A percentile compares a stretch with the other conserved stretches of the same genome.
These are phyloP conservation scores for Galleria mellonella DNA, from an alignment of 1,140 invertebrate genomes.

Conservation along the genomic window DNA sequence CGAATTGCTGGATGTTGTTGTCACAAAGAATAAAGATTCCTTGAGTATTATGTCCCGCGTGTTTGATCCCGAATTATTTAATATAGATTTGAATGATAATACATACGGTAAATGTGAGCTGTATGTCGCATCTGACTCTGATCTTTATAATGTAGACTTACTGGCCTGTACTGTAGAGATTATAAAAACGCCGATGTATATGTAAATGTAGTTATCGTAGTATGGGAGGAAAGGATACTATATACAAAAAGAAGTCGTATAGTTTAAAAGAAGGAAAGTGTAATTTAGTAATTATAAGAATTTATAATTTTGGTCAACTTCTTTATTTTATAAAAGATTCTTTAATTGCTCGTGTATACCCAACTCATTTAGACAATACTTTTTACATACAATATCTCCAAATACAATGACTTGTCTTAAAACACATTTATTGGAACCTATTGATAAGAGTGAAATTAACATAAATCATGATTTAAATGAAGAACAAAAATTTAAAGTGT, in stretches of 20 bases:
- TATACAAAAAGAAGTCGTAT: neutral
- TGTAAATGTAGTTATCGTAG: neutral
- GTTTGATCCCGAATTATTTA: neutral
- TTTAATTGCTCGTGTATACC: slow-evolving; percentile 5
- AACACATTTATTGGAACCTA: too few species aligned
- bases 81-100: neutral
- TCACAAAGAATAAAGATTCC: neutral
- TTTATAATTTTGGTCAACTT: neutral
- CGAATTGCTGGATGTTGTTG: neutral
- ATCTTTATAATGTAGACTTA: neutral
- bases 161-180: neutral
- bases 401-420: too few species aligned
- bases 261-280: neutral
- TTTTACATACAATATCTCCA: too few species aligned
- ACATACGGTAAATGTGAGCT: neutral
- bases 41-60: neutral
- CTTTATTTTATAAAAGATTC: neutral
- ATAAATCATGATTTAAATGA: too few species aligned
- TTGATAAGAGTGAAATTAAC: slow-evolving; percentile 18
- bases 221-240: too few species aligned
- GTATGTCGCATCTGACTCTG: neutral
- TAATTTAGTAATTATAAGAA: neutral
- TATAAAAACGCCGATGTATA: neutral
- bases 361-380: too few species aligned
- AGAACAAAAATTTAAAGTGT: too few species aligned